These are phyloP conservation scores for Cardiocondyla obscurior DNA, from an alignment of 1,140 invertebrate genomes.

Conservation along the genomic window DNA sequence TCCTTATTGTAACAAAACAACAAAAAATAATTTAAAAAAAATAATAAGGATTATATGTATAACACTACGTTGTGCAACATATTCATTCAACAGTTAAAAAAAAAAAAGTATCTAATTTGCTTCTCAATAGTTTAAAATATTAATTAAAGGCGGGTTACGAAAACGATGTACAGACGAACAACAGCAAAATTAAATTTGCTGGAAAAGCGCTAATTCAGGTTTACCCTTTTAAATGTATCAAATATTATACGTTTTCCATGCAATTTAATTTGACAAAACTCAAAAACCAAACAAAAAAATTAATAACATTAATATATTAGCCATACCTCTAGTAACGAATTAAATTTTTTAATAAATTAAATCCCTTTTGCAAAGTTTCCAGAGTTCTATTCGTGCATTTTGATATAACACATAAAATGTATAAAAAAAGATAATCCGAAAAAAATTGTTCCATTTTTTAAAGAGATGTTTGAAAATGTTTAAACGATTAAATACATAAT, in stretches of 20 bases:
- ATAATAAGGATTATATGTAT: neutral
- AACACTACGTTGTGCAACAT: neutral
- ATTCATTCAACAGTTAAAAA: constrained; percentile 10
- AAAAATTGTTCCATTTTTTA: neutral
- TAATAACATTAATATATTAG: neutral
- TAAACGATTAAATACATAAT: neutral
- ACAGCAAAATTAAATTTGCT: neutral
- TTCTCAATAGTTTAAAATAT: neutral
- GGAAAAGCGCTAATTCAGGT: neutral
- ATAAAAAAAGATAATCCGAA: neutral
- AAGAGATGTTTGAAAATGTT: neutral
- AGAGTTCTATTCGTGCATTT: neutral
- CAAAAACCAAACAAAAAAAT: neutral
- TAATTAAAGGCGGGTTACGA: neutral
- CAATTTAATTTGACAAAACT: neutral
- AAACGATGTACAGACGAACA: neutral
- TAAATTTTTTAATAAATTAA: neutral
- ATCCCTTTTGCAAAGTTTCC: neutral
- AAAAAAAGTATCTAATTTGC: neutral
- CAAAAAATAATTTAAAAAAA: neutral
- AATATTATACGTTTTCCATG: neutral
- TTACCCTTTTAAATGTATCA: neutral
- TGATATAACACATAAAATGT: neutral
- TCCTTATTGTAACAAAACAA: neutral
- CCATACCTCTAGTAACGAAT: too few species aligned